Percentiles rank a stretch among this genome's conserved stretches.
Evolutionary conservation across 2,113 vertebrate species (phyloP).

Genomic region (Micromys minutus): DNA sequence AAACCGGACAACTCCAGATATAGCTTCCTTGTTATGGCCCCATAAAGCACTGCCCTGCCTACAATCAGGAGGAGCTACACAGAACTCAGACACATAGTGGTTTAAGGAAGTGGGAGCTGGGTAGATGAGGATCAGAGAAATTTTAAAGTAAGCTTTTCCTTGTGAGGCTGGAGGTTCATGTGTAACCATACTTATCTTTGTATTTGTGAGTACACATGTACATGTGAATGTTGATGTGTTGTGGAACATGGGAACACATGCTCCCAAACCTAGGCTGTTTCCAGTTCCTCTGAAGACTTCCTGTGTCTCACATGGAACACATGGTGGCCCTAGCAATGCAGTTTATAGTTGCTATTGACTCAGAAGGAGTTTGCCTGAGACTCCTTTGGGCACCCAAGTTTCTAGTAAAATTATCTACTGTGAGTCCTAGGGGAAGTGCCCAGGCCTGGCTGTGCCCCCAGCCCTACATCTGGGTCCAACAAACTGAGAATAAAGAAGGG

Average conservation of each 20-base stretch:
- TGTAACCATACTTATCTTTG: neutral
- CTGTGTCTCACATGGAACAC: neutral
- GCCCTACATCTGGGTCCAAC: too few relatives aligned
- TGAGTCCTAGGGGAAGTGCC: neutral
- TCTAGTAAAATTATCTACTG: neutral
- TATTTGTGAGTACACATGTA: neutral
- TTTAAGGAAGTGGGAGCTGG: neutral
- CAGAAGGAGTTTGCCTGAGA: neutral
- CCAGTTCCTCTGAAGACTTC: neutral
- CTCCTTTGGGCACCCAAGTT: neutral
- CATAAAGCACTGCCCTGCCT: neutral
- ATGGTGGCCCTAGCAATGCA: neutral
- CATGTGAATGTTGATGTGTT: rapidly evolving
- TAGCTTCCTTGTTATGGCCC: neutral
- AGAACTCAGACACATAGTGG: too few relatives aligned
- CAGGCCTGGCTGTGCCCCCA: neutral
- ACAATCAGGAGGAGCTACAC: neutral
- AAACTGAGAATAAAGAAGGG: neutral
- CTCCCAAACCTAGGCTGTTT: neutral
- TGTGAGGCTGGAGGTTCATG: too few relatives aligned
- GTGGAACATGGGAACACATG: neutral
- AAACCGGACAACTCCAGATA: neutral
- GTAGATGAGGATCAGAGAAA: too few relatives aligned
- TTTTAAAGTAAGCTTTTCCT: neutral
- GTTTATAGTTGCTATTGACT: neutral